Conservation (phyloP, 2,797 vertebrate species). For the Argya squamiceps region DNA sequence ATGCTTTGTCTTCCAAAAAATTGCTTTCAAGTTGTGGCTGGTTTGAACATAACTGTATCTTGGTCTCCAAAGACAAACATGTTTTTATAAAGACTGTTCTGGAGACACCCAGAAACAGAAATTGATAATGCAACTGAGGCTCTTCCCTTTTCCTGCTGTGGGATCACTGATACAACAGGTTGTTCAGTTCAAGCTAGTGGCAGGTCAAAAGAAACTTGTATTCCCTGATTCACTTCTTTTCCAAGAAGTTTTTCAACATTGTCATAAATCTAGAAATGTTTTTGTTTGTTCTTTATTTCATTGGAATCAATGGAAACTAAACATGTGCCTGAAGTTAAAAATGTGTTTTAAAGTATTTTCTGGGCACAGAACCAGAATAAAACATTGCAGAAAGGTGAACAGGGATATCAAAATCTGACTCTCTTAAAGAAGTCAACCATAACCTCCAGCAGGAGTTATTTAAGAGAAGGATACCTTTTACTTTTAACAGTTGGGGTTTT, state of each 20-base stretch:
- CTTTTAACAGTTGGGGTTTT: neutral
- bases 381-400: neutral
- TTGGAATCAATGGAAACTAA: neutral
- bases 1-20: neutral
- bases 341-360: neutral
- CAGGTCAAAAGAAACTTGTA: neutral
- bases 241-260: neutral
- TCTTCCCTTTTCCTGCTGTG: neutral
- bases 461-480: neutral
- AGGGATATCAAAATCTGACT: neutral
- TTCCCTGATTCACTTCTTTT: neutral
- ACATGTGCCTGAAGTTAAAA: neutral
- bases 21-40: neutral
- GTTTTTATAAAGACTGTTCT: neutral
- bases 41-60: neutral
- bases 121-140: conserved; percentile 13
- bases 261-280: neutral
- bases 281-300: neutral
- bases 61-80: neutral
- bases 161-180: neutral
- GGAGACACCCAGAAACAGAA: neutral
- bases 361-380: neutral
- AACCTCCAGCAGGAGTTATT: neutral
- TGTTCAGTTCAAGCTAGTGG: neutral
- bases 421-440: neutral